These are phyloP conservation scores for Paramisgurnus dabryanus DNA, from an alignment of 2,113 vertebrate genomes.

Conservation along the genomic window DNA sequence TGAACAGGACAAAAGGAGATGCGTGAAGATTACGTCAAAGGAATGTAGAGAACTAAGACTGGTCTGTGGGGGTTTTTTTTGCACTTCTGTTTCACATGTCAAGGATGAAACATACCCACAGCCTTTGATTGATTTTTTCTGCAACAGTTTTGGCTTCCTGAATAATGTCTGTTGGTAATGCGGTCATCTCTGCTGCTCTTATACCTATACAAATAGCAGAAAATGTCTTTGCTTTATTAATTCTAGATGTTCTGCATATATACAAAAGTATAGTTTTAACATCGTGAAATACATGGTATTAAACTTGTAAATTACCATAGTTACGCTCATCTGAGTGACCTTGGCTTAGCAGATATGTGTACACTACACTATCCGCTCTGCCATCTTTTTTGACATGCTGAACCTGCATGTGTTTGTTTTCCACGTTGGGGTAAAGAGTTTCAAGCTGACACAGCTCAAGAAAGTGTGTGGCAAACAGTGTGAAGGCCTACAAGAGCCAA, in stretches of 20 bases:
- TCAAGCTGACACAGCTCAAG: constrained; percentile 91
- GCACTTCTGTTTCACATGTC: background rate
- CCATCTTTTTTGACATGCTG: constrained; percentile 78
- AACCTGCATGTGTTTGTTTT: constrained; percentile 95
- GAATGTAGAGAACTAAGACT: background rate
- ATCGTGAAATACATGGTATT: background rate
- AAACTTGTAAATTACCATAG: constrained; percentile 78
- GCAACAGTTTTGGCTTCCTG: constrained; percentile 84
- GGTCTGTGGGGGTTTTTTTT: background rate
- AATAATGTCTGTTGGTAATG: constrained; percentile 80
- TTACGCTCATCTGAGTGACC: constrained; percentile 89
- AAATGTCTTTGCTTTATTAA: background rate
- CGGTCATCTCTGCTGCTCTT: constrained; percentile 88
- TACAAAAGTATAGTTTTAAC: background rate
- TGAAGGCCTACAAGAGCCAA: constrained; percentile 83
- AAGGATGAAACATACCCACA: constrained; percentile 77
- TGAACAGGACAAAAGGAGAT: constrained; percentile 1
- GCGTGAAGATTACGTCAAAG: background rate
- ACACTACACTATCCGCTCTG: constrained; percentile 80
- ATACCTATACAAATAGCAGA: constrained; percentile 74
- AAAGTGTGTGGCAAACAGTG: constrained; percentile 93
- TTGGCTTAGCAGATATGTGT: constrained; percentile 85
- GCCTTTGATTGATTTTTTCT: constrained; percentile 78
- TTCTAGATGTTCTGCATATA: too few relatives aligned
- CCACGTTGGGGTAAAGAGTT: constrained; percentile 88